Conservation (phyloP, 2,888 invertebrate species). For the Unio delphinus region DNA sequence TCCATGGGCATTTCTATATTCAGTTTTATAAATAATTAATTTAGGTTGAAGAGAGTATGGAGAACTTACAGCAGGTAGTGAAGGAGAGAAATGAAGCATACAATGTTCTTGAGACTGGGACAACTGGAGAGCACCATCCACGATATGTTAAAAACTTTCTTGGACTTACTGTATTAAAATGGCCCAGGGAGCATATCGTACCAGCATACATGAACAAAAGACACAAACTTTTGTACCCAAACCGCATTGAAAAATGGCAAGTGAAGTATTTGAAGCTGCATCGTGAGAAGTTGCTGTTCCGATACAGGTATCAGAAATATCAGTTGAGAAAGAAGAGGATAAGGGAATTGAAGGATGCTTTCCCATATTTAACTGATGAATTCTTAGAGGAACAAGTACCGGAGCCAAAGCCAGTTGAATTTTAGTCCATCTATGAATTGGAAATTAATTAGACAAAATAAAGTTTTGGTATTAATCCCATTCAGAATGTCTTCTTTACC, state of each 20-base stretch:
- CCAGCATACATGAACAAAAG: constrained; percentile 44
- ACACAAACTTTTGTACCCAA: constrained; percentile 29
- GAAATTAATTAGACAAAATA: too few relatives aligned
- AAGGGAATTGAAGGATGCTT: constrained; percentile 16
- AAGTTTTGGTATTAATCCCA: too few relatives aligned
- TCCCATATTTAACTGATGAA: constrained; percentile 25
- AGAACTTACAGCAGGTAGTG: constrained; percentile 90
- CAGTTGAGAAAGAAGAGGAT: constrained; percentile 4
- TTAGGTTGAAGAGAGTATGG: constrained; percentile 91
- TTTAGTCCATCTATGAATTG: too few relatives aligned
- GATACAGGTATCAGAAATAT: constrained; percentile 8
- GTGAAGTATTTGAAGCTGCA: constrained; percentile 42
- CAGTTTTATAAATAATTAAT: constrained; percentile 5
- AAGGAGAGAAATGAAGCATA: constrained; percentile 94
- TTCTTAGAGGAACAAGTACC: constrained; percentile 15
- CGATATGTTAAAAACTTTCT: constrained; percentile 44
- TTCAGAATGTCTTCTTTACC: too few relatives aligned
- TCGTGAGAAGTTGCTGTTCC: constrained; percentile 41
- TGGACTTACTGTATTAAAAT: constrained; percentile 43
- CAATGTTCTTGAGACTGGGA: constrained; percentile 81
- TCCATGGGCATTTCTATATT: too few relatives aligned
- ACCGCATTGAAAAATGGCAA: constrained; percentile 31
- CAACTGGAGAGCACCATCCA: constrained; percentile 39
- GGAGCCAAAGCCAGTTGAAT: neutral
- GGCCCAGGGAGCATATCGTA: constrained; percentile 39